Percentiles rank a stretch among this genome's conserved stretches.
These are phyloP conservation scores for Punctoribates punctum DNA, from an alignment of 2,888 invertebrate species.

Conservation along the genomic window DNA sequence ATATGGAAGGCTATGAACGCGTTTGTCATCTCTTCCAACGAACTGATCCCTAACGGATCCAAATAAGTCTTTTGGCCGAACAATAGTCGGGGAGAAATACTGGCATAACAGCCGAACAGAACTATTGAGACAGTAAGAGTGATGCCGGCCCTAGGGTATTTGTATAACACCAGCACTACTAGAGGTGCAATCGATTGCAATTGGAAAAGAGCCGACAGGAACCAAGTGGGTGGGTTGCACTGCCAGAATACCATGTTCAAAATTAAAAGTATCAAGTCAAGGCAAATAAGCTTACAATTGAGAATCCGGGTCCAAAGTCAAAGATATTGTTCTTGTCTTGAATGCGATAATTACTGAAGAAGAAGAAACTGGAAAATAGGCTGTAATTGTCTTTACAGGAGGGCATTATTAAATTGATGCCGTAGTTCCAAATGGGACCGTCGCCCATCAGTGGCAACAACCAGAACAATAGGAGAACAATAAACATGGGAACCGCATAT, in stretches of 20 bases:
- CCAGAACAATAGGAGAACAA: constrained; percentile 37
- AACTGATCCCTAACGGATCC: constrained; percentile 28
- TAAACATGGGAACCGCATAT: constrained; percentile 39
- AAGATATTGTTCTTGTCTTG: constrained; percentile 31
- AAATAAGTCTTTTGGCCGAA: constrained; percentile 36
- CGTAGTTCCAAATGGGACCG: constrained; percentile 40
- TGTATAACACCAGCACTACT: constrained; percentile 26
- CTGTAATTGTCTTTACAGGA: constrained; percentile 36
- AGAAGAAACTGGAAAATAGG: constrained; percentile 37
- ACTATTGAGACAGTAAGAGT: background rate
- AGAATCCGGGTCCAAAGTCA: constrained; percentile 32
- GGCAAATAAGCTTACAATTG: constrained; percentile 30
- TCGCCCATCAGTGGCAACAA: constrained; percentile 35
- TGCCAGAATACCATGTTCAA: constrained; percentile 19
- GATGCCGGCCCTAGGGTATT: background rate
- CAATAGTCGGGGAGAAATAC: constrained; percentile 37
- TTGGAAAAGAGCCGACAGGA: constrained; percentile 41
- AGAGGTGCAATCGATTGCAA: constrained; percentile 37
- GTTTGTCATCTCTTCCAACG: constrained; percentile 37
- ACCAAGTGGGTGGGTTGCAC: constrained; percentile 42
- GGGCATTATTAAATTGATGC: constrained; percentile 38
- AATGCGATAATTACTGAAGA: constrained; percentile 38
- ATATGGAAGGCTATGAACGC: constrained; percentile 41
- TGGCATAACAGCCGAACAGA: constrained; percentile 37
- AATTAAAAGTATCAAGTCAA: background rate